Evolutionary conservation across 2,888 invertebrate genomes (phyloP).

Genomic region (Ceriagrion tenellum): DNA sequence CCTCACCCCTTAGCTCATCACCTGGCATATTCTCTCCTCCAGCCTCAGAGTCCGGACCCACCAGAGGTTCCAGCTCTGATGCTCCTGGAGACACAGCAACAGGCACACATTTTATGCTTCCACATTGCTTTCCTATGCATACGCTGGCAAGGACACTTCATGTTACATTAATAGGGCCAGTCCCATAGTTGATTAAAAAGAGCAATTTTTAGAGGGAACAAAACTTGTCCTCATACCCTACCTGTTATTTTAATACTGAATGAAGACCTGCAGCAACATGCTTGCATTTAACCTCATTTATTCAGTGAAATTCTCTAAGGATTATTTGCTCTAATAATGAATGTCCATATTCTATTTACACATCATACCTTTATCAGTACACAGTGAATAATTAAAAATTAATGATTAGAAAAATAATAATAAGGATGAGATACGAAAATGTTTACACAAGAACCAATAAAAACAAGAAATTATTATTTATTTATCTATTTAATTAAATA

Average conservation of each 20-base stretch:
- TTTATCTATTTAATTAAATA: too few species aligned
- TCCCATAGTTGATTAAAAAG: not conserved
- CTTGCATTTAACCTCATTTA: not conserved
- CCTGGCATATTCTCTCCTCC: constrained; percentile 77
- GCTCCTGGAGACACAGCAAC: constrained; percentile 76
- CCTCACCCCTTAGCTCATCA: constrained; percentile 77
- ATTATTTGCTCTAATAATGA: not conserved
- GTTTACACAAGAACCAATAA: too few species aligned
- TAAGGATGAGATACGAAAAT: too few species aligned
- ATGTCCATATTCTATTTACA: not conserved
- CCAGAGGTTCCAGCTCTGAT: constrained; percentile 87
- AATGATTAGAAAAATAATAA: too few species aligned
- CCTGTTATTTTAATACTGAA: not conserved
- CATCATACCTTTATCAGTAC: not conserved
- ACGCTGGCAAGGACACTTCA: constrained; percentile 23
- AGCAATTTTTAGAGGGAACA: not conserved
- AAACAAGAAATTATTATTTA: too few species aligned
- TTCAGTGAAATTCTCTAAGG: not conserved
- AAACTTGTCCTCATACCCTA: not conserved
- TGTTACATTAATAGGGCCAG: not conserved
- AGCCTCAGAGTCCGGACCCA: constrained; percentile 75
- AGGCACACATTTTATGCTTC: constrained; percentile 56
- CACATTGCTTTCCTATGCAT: not conserved
- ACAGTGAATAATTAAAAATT: not conserved
- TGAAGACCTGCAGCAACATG: not conserved